Conservation (phyloP, 2,113 vertebrate genomes). For the Gambusia holbrooki region DNA sequence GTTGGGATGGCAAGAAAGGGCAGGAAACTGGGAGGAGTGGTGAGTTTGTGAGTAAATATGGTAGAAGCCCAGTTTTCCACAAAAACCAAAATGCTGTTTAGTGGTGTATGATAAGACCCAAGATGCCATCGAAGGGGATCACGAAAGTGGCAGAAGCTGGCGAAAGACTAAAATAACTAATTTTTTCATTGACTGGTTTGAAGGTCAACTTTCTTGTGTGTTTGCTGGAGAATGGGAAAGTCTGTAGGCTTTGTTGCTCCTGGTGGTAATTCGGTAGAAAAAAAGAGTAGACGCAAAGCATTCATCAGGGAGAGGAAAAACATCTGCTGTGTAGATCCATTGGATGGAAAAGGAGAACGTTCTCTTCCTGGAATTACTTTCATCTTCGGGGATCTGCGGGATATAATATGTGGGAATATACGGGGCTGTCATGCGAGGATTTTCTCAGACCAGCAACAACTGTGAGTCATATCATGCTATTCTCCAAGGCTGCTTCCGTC, state of each 20-base stretch:
- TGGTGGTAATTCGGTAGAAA: background rate
- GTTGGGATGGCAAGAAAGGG: background rate
- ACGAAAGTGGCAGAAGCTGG: no score
- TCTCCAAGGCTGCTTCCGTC: background rate
- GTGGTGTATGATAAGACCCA: background rate
- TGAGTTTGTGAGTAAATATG: slow-evolving; percentile 25
- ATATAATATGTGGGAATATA: background rate
- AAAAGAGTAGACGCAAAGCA: background rate
- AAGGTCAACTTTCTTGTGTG: no score
- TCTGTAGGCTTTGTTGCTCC: background rate
- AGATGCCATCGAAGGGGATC: background rate
- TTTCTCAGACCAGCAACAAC: background rate
- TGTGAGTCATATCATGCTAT: background rate
- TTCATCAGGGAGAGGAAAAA: background rate
- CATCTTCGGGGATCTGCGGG: background rate
- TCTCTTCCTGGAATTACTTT: background rate
- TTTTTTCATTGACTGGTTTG: no score
- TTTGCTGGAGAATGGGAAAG: background rate
- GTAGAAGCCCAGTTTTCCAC: slow-evolving; percentile 28
- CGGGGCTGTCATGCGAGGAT: background rate
- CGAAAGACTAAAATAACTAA: no score
- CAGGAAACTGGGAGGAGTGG: slow-evolving; percentile 13
- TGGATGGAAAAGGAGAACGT: background rate
- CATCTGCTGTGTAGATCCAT: background rate
- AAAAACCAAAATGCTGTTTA: background rate